Conservation (phyloP, 2,797 vertebrate species). For the Megaceryle alcyon region DNA sequence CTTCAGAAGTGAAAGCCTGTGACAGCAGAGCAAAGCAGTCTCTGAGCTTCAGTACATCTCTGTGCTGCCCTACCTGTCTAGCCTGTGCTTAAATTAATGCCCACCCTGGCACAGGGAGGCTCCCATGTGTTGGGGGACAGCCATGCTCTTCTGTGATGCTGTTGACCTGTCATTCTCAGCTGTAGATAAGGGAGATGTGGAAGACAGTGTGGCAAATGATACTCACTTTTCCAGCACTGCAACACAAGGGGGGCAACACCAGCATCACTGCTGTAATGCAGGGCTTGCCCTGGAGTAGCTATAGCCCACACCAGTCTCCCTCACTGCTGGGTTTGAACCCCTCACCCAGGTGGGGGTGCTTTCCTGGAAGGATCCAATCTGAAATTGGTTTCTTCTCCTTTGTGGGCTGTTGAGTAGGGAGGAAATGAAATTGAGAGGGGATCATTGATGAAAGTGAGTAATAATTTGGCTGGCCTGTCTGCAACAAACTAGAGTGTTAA, state of each 20-base stretch:
- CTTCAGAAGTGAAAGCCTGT: neutral
- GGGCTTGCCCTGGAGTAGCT: neutral
- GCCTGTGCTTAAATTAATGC: neutral
- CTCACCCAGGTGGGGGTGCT: neutral
- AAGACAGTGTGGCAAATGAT: neutral
- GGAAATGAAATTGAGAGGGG: conserved; percentile 46
- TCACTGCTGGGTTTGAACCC: neutral
- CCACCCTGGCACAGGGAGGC: neutral
- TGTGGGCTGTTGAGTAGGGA: conserved; percentile 29
- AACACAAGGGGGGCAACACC: neutral
- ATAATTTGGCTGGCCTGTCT: conserved; percentile 23
- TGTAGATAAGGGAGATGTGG: neutral
- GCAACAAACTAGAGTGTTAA: neutral
- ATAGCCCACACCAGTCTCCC: neutral
- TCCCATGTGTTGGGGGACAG: neutral
- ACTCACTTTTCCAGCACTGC: neutral
- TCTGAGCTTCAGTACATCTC: neutral
- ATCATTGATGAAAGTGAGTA: neutral
- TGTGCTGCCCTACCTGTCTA: neutral
- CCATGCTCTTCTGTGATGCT: neutral
- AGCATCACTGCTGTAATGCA: neutral
- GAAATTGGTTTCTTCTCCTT: conserved; percentile 25
- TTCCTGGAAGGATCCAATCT: neutral
- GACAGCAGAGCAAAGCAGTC: neutral
- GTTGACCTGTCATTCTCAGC: neutral